Base-by-base conservation (phyloP, 2,888 invertebrate genomes). In the Oscheius sp. region DNA sequence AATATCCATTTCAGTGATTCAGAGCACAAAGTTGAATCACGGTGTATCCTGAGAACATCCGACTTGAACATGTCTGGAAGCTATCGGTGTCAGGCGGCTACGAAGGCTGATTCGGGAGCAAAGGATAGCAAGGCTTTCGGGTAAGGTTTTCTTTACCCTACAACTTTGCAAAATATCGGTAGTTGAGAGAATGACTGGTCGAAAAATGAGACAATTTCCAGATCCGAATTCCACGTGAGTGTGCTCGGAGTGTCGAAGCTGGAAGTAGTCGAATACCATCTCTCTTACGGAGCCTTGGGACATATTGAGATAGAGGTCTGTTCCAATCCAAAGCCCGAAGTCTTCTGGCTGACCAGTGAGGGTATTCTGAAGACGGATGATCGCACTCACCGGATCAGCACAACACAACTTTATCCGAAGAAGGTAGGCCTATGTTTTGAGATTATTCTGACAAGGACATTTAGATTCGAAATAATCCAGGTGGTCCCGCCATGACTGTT, bases 291-390 rank as follows among this genome's bases (percentile, higher is more conserved):
- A 2, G 50, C 63, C 29, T 21, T 73, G 13, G 73, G 73, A 1
- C 53, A 63, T 33, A 73, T 73, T 32, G 59, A 63, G 32, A 21
- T 73, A 5, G 65, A 73, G 80, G 73, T 80, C 5, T 80, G 80
- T 48, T 76, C 79, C n/a, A 80, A 80, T 57, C 80, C 80, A 2
- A 72, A 74, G 10, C 80, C 80, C 1, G 80, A 80, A 57, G 70
- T 80, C 1, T 79, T 79, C 59, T 80, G 80, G 80, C 71, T 76
- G 68, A 79, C 80, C 0, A 21, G 68, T 5, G 77, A 80, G 11
- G 29, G 59, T 29, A 73, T 73, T 21, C 9, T 73, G 37, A 63
- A 57, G n/a, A n/a, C 55, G 7, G 58, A 73, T 33, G 59, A 57
- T 29, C 7, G 73, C 13, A 73, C 37, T 29, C 63, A 62, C 11